These are phyloP conservation scores for Hypocryptadius cinnamomeus DNA, from an alignment of 2,113 vertebrate genomes.

Conservation along the genomic window DNA sequence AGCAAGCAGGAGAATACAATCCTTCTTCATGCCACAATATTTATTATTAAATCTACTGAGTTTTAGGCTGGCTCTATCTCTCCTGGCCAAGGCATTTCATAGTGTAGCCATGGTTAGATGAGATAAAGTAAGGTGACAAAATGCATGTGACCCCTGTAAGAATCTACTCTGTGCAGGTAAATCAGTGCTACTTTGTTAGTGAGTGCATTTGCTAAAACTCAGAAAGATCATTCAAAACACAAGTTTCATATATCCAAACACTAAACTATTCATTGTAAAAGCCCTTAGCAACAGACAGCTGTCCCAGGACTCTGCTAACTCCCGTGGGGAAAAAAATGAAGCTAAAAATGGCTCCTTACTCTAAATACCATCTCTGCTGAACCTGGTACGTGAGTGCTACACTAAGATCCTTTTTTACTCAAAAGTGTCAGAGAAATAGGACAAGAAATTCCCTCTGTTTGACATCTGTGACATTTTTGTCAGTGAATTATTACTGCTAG, in stretches of 20 bases:
- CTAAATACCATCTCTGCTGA: not conserved
- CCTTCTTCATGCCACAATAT: not conserved
- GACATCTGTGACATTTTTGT: not conserved
- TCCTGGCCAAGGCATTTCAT: not conserved
- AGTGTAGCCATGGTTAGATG: not conserved
- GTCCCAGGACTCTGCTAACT: not conserved
- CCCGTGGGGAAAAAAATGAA: not conserved
- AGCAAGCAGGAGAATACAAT: not conserved
- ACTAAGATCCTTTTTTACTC: not conserved
- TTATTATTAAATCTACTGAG: not conserved
- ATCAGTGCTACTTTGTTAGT: not conserved
- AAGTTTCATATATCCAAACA: not conserved
- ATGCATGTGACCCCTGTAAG: not conserved
- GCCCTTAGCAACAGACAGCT: not conserved
- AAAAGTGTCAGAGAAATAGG: not conserved
- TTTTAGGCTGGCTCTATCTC: not conserved
- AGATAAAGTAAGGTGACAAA: not conserved
- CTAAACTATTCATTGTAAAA: not conserved
- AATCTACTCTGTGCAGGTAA: not conserved
- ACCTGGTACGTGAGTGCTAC: not conserved
- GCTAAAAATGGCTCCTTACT: not conserved
- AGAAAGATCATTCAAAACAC: not conserved
- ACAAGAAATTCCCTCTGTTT: not conserved
- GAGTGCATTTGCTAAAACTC: not conserved
- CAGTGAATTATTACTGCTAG: not conserved